Percentiles rank a stretch among this genome's conserved stretches.
These are phyloP conservation scores for Galerucella pusilla DNA, from an alignment of 2,888 invertebrate genomes.

Conservation along the genomic window DNA sequence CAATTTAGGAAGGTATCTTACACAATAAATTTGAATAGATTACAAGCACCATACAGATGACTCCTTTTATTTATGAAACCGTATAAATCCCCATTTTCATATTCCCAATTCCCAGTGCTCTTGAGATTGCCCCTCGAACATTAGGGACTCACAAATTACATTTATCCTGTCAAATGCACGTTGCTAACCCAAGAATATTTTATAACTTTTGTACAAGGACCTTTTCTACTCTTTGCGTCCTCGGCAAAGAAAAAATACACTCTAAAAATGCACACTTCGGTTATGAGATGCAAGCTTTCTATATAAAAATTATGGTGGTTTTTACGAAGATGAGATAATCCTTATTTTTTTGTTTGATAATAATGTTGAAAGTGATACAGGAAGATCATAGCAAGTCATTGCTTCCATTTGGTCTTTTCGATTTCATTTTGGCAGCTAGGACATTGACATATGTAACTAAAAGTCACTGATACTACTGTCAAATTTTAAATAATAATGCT, in stretches of 20 bases:
- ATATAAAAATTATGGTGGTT: background rate
- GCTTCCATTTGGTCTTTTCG: too few relatives aligned
- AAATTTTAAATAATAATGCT: too few relatives aligned
- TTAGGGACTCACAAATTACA: slow-evolving; percentile 62
- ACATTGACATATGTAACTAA: too few relatives aligned
- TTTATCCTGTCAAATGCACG: slow-evolving; percentile 60
- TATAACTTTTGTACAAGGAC: slow-evolving; percentile 57
- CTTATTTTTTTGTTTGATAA: too few relatives aligned
- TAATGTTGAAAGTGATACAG: too few relatives aligned
- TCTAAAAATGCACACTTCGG: background rate
- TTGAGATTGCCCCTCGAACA: slow-evolving; percentile 55
- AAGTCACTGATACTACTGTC: too few relatives aligned
- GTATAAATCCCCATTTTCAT: slow-evolving; percentile 61
- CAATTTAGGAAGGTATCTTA: slow-evolving; percentile 27
- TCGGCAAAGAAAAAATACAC: slow-evolving; percentile 12
- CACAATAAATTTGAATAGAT: slow-evolving; percentile 49
- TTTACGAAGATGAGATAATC: background rate
- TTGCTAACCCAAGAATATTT: slow-evolving; percentile 56
- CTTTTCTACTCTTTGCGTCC: slow-evolving; percentile 43
- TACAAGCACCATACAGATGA: slow-evolving; percentile 51
- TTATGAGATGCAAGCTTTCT: background rate
- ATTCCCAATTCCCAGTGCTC: slow-evolving; percentile 58
- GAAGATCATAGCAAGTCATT: too few relatives aligned
- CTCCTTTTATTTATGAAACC: slow-evolving; percentile 58
- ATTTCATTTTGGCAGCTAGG: too few relatives aligned